These are phyloP conservation scores for Stichodactyla mertensii DNA, from an alignment of 64 coral and sea anemone genomes.

Conservation along the genomic window DNA sequence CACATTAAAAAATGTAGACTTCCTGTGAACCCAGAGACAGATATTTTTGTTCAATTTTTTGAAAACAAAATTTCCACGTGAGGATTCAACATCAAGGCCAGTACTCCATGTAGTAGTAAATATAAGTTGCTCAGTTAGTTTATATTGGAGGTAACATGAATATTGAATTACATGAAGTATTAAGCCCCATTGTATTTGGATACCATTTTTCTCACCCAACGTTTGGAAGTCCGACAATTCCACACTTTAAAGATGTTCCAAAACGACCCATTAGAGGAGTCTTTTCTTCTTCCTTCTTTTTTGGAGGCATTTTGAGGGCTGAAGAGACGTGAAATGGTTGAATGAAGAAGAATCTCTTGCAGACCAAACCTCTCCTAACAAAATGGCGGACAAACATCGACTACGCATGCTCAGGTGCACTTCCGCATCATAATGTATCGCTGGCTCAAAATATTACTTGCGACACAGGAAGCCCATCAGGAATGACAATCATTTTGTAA, in stretches of 20 bases:
- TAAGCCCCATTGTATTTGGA: background rate
- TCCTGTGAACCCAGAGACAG: constrained; percentile 48
- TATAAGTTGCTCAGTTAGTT: background rate
- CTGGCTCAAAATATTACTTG: background rate
- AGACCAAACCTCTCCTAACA: constrained; percentile 7
- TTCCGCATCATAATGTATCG: background rate
- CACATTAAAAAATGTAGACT: constrained; percentile 99
- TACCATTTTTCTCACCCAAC: constrained; percentile 64
- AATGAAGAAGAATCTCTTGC: constrained; percentile 21
- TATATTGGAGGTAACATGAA: background rate
- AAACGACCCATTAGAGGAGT: constrained; percentile 93
- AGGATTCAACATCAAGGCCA: background rate
- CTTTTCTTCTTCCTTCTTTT: constrained; percentile 91
- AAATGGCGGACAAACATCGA: constrained; percentile 35
- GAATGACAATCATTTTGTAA: too few relatives aligned
- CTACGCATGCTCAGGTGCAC: constrained; percentile 5
- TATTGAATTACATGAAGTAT: background rate
- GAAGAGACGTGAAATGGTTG: constrained; percentile 52
- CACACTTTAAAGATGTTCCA: constrained; percentile 94
- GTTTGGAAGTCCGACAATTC: constrained; percentile 96
- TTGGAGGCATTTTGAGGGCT: constrained; percentile 81
- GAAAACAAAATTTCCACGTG: constrained; percentile 27
- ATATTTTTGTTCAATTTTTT: background rate
- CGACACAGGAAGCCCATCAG: too few relatives aligned
- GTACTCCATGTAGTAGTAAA: constrained; percentile 3